Evolutionary conservation across 2,888 invertebrate genomes (phyloP).

Genomic region (Eilema caniola): DNA sequence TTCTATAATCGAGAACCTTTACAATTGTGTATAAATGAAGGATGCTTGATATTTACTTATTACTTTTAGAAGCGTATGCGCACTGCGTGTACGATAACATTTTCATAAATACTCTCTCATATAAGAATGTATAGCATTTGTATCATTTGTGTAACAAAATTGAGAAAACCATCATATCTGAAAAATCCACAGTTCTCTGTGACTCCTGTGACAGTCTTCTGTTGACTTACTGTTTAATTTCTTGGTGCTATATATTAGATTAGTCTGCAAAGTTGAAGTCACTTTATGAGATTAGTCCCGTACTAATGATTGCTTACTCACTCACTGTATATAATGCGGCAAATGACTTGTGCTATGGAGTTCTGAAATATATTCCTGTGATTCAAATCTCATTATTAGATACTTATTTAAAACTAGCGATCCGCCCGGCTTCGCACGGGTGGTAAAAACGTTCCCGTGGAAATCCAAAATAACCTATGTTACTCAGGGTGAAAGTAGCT

Average conservation of each 20-base stretch:
- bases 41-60: too few species aligned
- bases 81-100: not conserved
- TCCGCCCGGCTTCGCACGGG: too few species aligned
- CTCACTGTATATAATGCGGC: not conserved
- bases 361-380: not conserved
- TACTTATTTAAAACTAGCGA: too few species aligned
- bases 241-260: not conserved
- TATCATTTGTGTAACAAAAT: too few species aligned
- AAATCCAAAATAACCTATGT: too few species aligned
- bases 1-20: too few species aligned
- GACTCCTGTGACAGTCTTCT: too few species aligned
- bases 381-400: too few species aligned
- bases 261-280: conserved; percentile 1
- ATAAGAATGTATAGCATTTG: too few species aligned
- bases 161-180: too few species aligned
- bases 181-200: not conserved
- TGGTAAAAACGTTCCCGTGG: too few species aligned
- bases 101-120: not conserved
- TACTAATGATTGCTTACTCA: not conserved
- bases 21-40: not conserved
- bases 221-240: not conserved
- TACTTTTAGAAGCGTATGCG: not conserved
- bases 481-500: too few species aligned
- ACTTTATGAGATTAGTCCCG: not conserved
- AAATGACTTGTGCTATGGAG: not conserved